Percentiles rank a stretch among this genome's conserved stretches.
phyloP scores from a whole-genome alignment of 2,797 vertebrate species.

The Molossus alvarezi region DNA sequence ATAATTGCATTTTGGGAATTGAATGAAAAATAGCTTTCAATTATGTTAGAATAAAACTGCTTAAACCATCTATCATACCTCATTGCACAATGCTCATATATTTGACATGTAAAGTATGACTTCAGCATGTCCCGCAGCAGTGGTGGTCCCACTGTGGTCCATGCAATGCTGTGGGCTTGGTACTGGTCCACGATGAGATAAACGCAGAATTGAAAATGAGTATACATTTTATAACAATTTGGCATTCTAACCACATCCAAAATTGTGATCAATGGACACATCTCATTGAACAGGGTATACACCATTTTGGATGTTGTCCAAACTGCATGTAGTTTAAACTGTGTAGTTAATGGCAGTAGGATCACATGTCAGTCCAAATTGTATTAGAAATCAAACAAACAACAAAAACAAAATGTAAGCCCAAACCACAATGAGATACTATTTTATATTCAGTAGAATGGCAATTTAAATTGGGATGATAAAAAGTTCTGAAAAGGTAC shows the following conservation, averaged over 20 bases:
- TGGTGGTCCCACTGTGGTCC: not conserved
- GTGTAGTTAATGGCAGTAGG: not conserved
- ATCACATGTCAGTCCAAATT: not conserved
- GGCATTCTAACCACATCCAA: slow-evolving; percentile 10
- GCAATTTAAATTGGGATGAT: not conserved
- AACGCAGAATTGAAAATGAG: slow-evolving; percentile 43
- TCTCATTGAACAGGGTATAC: not conserved
- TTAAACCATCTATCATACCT: not conserved
- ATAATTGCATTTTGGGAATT: slow-evolving; percentile 48
- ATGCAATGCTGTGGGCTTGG: not conserved
- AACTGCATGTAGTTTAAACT: not conserved
- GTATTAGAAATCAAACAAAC: not conserved
- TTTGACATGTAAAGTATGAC: not conserved
- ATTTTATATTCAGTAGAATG: not conserved
- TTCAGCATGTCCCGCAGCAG: not conserved
- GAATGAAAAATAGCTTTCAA: slow-evolving; percentile 29
- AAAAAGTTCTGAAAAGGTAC: slow-evolving; percentile 24
- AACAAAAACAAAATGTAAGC: slow-evolving; percentile 26
- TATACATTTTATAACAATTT: slow-evolving; percentile 10
- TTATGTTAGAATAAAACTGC: slow-evolving; percentile 55
- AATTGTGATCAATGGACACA: not conserved
- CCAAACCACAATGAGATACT: not conserved
- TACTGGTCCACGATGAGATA: not conserved
- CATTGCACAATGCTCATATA: not conserved
- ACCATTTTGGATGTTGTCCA: not conserved